Base-by-base conservation (phyloP, 2,888 invertebrate species). In the Chorisops tibialis region DNA sequence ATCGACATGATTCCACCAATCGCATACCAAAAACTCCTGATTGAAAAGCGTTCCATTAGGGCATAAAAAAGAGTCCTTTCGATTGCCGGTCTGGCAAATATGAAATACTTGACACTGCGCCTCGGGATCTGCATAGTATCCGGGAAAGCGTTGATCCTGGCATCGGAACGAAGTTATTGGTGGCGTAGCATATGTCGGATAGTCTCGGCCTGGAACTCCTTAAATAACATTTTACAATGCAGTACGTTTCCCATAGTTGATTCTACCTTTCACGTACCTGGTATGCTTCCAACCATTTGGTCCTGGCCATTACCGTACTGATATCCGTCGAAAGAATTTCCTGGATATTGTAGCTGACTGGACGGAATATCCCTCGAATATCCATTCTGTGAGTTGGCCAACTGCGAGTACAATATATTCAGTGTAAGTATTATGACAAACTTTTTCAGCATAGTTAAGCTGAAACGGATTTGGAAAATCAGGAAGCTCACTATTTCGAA, bases 41-140 rank as follows among this genome's bases (percentile, higher is more conserved):
- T 79, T 79, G 70, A 80, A 80, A 18, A 80, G 67, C 1, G 80
- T 79, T 54, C 79, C 80, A 67, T 79, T 78, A 12, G 80, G 78
- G 66, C 80, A 80, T 6, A 80, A 71, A 70, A 80, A 79, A 1
- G 71, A 71, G 61, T 75, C 74, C n/a, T 71, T 69, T 19, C 45
- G 41, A 24, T 74, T 73, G 4, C 67, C 68, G 58, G 68, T 70
- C 63, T 75, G 76, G 61, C 78, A 78, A 59, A 77, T 75, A 69
- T 77, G 75, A 67, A 76, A 78, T n/a, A 71, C 75, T 70, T 77
- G 70, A 64, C 79, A 79, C 22, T 71, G 70, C 3, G 79, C 72
- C 63, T 78, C 77, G 9, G 72, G 69, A 65, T 79, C 79, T 9
- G 77, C 78, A 64, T 79, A 79, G 65, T 78, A 79, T 6, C 79